Conservation (phyloP, 2,888 invertebrate genomes). For the Drosophila maculinotata region DNA sequence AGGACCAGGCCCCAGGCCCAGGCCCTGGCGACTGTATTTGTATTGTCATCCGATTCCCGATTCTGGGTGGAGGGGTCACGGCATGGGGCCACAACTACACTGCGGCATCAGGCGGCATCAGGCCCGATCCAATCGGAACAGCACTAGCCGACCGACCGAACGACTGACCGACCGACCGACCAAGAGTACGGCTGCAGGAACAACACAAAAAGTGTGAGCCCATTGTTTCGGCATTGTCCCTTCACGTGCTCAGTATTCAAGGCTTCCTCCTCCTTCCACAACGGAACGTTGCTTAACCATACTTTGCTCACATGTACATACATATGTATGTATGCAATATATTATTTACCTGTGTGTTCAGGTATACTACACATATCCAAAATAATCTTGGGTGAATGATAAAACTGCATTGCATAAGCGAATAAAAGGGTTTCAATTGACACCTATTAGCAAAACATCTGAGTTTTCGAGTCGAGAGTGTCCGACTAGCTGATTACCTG, state of each 20-base stretch:
- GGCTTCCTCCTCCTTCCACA: slow-evolving; percentile 10
- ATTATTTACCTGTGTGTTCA: too few relatives aligned
- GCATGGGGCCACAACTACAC: slow-evolving; percentile 25
- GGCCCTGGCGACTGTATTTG: not conserved
- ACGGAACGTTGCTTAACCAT: not conserved
- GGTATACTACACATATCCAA: too few relatives aligned
- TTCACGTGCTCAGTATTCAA: slow-evolving; percentile 21
- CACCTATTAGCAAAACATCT: too few relatives aligned
- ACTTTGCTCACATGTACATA: not conserved
- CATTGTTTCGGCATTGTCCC: slow-evolving; percentile 35
- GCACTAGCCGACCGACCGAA: not conserved
- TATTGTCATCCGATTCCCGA: not conserved
- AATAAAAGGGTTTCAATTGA: too few relatives aligned
- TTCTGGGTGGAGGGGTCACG: slow-evolving; percentile 21
- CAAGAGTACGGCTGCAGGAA: slow-evolving; percentile 5
- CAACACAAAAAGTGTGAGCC: slow-evolving; percentile 36
- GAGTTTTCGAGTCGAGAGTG: too few relatives aligned
- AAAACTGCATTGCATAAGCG: too few relatives aligned
- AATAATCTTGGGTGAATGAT: too few relatives aligned
- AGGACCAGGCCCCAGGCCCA: not conserved
- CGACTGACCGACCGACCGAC: not conserved
- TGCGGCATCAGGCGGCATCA: not conserved
- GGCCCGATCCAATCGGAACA: not conserved
- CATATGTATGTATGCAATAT: not conserved
- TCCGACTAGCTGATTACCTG: too few relatives aligned